Conservation (phyloP, 2,113 vertebrate species). For the Nycticorax nycticorax region DNA sequence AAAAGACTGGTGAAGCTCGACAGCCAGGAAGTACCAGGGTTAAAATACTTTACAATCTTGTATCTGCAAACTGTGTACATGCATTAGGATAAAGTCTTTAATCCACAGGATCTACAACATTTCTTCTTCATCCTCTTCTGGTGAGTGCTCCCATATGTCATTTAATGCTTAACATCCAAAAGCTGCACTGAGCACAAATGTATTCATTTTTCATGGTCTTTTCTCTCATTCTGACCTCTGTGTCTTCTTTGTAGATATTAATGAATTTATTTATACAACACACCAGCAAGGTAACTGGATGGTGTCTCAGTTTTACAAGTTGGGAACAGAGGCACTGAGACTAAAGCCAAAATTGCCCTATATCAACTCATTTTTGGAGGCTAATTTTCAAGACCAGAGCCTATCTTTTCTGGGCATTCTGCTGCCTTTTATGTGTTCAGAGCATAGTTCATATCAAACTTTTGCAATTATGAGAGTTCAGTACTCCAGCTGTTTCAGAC, state of each 20-base stretch:
- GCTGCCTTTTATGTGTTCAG: not conserved
- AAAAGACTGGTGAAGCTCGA: not conserved
- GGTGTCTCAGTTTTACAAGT: not conserved
- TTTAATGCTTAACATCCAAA: not conserved
- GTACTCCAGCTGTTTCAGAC: not conserved
- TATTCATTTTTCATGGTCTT: not conserved
- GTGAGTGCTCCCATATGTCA: not conserved
- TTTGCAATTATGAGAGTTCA: not conserved
- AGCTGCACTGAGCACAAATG: not conserved
- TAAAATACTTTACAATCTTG: not conserved
- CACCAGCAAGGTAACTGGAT: not conserved
- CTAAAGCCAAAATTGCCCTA: not conserved
- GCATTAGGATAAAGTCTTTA: not conserved
- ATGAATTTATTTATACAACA: not conserved
- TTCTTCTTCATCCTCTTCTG: not conserved
- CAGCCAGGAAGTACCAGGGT: not conserved
- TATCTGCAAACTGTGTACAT: not conserved
- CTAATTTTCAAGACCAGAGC: not conserved
- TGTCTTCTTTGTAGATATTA: not conserved
- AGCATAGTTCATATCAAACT: not conserved
- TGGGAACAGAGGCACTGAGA: not conserved
- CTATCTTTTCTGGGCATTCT: not conserved
- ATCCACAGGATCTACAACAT: not conserved
- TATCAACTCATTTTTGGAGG: not conserved
- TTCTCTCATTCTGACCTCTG: not conserved